Conservation (phyloP, 53 echinoderm and acorn worm species). For the Paracentrotus lividus region DNA sequence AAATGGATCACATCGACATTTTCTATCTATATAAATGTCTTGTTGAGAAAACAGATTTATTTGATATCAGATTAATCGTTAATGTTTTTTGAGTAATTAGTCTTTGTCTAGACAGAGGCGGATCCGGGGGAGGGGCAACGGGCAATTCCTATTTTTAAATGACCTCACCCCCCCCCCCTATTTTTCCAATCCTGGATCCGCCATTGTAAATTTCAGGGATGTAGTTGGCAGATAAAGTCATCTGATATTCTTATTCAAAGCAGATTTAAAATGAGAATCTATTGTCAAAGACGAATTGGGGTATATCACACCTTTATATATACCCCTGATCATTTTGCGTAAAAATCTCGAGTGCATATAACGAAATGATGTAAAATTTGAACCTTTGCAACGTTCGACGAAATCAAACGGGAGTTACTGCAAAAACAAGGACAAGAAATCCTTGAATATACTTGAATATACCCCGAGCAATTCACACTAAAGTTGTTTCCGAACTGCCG, state of each 20-base stretch:
- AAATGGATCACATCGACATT: background rate
- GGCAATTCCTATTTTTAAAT: no score
- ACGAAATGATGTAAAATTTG: background rate
- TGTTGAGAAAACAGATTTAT: background rate
- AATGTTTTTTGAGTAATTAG: no score
- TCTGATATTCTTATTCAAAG: no score
- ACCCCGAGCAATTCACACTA: constrained; percentile 30
- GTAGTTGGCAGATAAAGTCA: background rate
- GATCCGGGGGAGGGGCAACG: no score
- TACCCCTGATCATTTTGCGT: no score
- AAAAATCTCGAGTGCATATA: background rate
- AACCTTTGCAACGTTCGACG: background rate
- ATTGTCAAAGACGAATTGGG: no score
- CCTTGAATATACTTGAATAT: constrained; percentile 4
- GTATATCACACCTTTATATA: no score
- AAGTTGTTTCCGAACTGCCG: constrained; percentile 64
- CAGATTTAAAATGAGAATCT: no score
- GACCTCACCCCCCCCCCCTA: no score
- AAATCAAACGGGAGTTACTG: background rate
- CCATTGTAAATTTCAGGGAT: background rate
- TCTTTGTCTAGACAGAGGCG: no score
- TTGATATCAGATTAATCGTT: no score
- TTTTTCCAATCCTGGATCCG: no score
- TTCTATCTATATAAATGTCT: background rate
- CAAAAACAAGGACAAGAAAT: background rate